phyloP scores from a whole-genome alignment of 2,797 vertebrate genomes.

The Thaleichthys pacificus region DNA sequence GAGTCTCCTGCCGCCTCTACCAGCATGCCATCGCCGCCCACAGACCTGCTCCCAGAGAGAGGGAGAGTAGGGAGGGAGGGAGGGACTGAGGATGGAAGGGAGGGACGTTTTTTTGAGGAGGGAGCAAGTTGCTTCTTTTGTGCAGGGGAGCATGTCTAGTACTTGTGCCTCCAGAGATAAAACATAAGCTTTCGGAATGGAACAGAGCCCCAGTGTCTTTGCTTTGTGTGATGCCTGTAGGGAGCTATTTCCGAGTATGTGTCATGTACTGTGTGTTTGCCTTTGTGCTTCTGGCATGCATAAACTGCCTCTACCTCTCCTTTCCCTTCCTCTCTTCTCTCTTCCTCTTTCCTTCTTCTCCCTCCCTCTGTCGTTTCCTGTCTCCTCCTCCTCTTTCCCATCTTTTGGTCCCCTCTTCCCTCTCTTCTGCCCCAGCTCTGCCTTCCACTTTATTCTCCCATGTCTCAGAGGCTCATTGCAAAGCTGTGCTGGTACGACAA shows the following conservation, averaged over 20 bases:
- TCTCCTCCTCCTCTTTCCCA: background rate
- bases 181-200: background rate
- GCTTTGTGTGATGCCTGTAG: background rate
- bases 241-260: background rate
- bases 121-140: background rate
- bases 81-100: background rate
- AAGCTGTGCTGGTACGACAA: no score
- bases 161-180: background rate
- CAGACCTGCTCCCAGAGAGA: constrained; percentile 34
- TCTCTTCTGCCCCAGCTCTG: background rate
- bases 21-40: constrained; percentile 44
- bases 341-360: background rate
- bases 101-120: background rate
- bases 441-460: background rate
- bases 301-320: background rate
- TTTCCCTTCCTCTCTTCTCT: background rate
- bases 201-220: background rate
- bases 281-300: background rate
- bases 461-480: background rate
- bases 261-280: constrained; percentile 1
- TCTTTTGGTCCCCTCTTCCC: background rate
- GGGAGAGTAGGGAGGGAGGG: background rate
- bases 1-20: constrained; percentile 62
- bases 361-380: background rate
- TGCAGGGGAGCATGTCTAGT: no score